These are phyloP conservation scores for Metallyticus violacea DNA, from an alignment of 2,888 invertebrate species.

Conservation along the genomic window DNA sequence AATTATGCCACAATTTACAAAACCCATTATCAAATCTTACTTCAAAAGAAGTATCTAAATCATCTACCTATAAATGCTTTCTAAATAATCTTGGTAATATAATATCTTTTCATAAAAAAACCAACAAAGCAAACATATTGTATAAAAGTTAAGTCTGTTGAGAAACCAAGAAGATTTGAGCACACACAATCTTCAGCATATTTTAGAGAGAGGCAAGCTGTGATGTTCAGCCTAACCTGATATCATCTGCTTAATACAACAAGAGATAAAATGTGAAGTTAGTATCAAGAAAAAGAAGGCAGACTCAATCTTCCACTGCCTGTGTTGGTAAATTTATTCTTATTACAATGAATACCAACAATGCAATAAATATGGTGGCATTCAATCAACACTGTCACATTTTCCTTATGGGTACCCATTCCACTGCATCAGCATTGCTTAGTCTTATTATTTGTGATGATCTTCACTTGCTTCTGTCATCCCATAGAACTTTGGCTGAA, in stretches of 20 bases:
- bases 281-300: background rate
- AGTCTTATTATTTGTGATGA: background rate
- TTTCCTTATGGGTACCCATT: too few relatives aligned
- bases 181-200: background rate
- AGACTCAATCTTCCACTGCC: background rate
- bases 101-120: background rate
- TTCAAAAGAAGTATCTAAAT: background rate
- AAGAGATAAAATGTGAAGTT: background rate
- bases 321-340: background rate
- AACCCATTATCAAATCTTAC: too few relatives aligned
- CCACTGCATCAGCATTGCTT: too few relatives aligned
- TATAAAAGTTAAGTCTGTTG: background rate
- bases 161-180: background rate
- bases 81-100: background rate
- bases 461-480: slow-evolving; percentile 27
- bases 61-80: background rate
- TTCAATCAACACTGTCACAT: background rate
- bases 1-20: too few relatives aligned
- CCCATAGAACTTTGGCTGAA: slow-evolving; percentile 63
- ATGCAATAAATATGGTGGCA: background rate
- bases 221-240: background rate
- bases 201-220: background rate
- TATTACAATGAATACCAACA: background rate
- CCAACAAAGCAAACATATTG: background rate
- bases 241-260: background rate